phyloP scores from a whole-genome alignment of 2,113 vertebrate genomes.

The Bufo bufo region DNA sequence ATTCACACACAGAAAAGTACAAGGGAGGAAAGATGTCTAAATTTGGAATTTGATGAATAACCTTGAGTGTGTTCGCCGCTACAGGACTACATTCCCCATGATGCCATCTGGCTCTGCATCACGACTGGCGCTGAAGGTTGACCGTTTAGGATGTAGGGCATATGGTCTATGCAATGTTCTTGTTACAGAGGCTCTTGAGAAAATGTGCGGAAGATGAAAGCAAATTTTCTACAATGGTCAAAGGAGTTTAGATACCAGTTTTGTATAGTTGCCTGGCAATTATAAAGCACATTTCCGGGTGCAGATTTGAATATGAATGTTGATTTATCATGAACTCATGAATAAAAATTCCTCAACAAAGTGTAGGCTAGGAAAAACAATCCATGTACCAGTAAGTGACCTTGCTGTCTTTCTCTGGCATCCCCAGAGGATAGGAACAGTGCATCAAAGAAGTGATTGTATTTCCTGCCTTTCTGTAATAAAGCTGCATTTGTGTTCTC shows the following conservation, averaged over 20 bases:
- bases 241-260: not conserved
- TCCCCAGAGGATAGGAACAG: conserved; percentile 17
- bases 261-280: not conserved
- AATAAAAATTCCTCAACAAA: conserved; percentile 37
- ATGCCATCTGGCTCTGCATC: conserved; percentile 2
- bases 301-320: conserved; percentile 33
- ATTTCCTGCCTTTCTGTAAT: conserved; percentile 41
- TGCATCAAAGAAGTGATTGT: conserved; percentile 38
- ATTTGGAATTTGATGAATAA: conserved; percentile 11
- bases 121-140: conserved; percentile 21
- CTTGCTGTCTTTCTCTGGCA: conserved; percentile 32
- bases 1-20: not conserved
- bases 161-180: conserved; percentile 10
- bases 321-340: conserved; percentile 20
- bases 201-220: not conserved
- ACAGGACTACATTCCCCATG: conserved; percentile 12
- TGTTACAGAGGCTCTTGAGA: not conserved
- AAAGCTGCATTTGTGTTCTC: conserved; percentile 37
- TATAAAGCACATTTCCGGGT: not conserved
- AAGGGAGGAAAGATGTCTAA: conserved; percentile 22
- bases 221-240: not conserved
- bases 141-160: conserved; percentile 3
- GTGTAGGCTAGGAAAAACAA: not conserved
- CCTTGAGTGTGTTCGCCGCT: not conserved
- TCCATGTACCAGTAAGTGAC: conserved; percentile 33